Conservation (phyloP, 2,888 invertebrate genomes). For the Tenthredo mesomela region DNA sequence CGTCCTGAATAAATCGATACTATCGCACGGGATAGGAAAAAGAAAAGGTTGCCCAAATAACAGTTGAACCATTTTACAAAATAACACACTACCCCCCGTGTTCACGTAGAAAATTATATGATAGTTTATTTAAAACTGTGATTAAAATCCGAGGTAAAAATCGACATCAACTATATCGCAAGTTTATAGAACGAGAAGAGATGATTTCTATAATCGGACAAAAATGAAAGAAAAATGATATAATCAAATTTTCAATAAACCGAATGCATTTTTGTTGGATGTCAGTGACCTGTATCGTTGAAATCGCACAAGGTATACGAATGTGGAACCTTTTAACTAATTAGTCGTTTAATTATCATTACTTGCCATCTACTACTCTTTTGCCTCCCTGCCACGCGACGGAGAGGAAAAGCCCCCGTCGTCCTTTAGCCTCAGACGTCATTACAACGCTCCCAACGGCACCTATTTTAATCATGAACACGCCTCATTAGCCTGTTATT, state of each 20-base stretch:
- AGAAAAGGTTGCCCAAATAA: slow-evolving; percentile 9
- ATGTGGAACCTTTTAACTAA: slow-evolving; percentile 32
- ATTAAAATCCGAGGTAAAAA: background rate
- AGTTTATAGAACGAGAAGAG: background rate
- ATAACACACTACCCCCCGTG: background rate
- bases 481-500: slow-evolving; percentile 66
- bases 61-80: background rate
- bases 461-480: slow-evolving; percentile 68
- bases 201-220: background rate
- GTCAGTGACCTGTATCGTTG: background rate
- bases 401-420: background rate
- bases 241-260: too few species aligned
- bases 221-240: background rate
- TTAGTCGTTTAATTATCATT: slow-evolving; percentile 38
- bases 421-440: slow-evolving; percentile 27
- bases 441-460: slow-evolving; percentile 21
- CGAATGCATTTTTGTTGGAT: background rate
- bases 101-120: background rate
- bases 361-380: slow-evolving; percentile 32
- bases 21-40: background rate
- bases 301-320: background rate
- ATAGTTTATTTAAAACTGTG: background rate
- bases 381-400: slow-evolving; percentile 7
- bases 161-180: background rate
- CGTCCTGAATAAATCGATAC: slow-evolving; percentile 67